phyloP scores from a whole-genome alignment of 2,113 vertebrate genomes.

The Talpa occidentalis region DNA sequence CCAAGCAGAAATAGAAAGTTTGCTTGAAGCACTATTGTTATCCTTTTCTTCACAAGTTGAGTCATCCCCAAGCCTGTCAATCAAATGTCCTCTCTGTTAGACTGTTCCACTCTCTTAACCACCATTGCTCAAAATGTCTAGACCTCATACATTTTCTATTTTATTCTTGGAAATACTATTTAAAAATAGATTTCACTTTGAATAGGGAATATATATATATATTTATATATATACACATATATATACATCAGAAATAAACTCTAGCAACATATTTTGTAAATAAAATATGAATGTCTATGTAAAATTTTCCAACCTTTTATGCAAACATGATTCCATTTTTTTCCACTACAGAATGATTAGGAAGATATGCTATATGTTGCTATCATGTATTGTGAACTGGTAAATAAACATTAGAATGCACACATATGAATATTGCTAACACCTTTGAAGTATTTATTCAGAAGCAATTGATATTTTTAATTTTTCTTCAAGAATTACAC shows the following conservation, averaged over 20 bases:
- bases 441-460: background rate
- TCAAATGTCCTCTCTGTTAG: conserved; percentile 71
- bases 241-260: background rate
- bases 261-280: conserved; percentile 32
- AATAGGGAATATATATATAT: background rate
- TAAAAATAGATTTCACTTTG: conserved; percentile 36
- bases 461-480: background rate
- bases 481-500: background rate
- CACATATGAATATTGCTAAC: background rate
- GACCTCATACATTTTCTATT: conserved; percentile 65
- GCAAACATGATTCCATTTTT: background rate
- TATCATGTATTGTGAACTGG: background rate
- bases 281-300: conserved; percentile 48
- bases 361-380: background rate
- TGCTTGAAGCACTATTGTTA: conserved; percentile 75
- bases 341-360: background rate
- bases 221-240: too few species aligned
- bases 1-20: conserved; percentile 80
- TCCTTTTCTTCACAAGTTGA: conserved; percentile 72
- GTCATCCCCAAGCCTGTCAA: conserved; percentile 72
- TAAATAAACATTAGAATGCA: background rate
- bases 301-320: background rate
- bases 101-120: conserved; percentile 71
- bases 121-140: conserved; percentile 70
- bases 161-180: conserved; percentile 64